Evolutionary conservation across 2,797 vertebrate species (phyloP).

Genomic region (Cossypha caffra): DNA sequence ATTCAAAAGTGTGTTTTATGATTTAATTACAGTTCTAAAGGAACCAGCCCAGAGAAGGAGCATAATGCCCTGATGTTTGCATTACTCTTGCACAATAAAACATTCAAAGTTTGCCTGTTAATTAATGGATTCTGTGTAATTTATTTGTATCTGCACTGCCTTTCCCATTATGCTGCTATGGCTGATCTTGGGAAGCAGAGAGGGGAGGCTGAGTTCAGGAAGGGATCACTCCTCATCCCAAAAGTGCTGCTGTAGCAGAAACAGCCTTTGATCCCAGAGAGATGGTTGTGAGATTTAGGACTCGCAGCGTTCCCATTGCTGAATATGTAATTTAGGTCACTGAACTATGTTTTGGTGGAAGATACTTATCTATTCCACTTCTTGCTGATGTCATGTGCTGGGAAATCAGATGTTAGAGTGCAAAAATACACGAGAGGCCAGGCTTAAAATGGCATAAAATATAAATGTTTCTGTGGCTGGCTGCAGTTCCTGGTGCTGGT

Average conservation of each 20-base stretch:
- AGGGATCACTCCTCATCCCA: not conserved
- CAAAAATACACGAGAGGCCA: constrained; percentile 40
- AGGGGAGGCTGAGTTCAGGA: not conserved
- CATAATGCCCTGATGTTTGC: not conserved
- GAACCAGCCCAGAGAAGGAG: not conserved
- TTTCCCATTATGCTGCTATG: not conserved
- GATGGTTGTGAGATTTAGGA: not conserved
- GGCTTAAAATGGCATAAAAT: not conserved
- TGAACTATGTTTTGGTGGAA: constrained; percentile 48
- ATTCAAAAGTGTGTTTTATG: not conserved
- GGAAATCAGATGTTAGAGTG: constrained; percentile 54
- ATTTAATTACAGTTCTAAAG: constrained; percentile 49
- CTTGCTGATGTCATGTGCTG: constrained; percentile 60
- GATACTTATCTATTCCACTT: constrained; percentile 39
- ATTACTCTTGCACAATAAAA: not conserved
- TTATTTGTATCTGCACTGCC: not conserved
- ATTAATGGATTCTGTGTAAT: constrained; percentile 11
- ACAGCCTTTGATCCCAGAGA: not conserved
- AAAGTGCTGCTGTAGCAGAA: constrained; percentile 26
- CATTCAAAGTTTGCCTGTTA: not conserved
- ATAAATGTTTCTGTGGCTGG: not conserved
- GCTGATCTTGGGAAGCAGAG: not conserved
- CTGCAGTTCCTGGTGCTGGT: not conserved
- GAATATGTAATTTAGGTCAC: constrained; percentile 52
- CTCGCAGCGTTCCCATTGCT: not conserved